Base-by-base conservation (phyloP, 2,888 invertebrate species). In the Microctonus hyperodae region DNA sequence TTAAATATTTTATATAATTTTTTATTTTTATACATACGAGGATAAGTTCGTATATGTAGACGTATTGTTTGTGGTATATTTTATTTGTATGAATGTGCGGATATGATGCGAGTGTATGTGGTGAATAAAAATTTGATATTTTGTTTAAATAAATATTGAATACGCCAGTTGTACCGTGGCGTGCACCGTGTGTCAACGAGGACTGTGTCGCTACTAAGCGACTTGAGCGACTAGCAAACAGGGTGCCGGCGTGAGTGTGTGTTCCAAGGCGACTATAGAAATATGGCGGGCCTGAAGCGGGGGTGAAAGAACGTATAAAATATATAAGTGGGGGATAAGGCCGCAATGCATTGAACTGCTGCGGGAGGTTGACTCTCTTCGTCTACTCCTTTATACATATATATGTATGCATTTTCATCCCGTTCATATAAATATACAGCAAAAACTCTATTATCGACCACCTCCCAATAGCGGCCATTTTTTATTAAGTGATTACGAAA, bases 111-210 rank as follows among this genome's bases (percentile, higher is more conserved):
- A 3, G 20, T 16, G 16, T 44, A 44, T 16, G 5, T 16, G 44
- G 16, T 44, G 44, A 16, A 44, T 44, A 16, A 44, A 44, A 44
- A 44, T 5, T n/a, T 44, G 16, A 6, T 6, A 44, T 9, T 44
- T n/a, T n/a, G n/a, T n/a, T n/a, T n/a, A n/a, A 44, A 7, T 44
- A n/a, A 9, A n/a, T 16, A 44, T 7, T n/a, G 16, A 44, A 44
- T 16, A 44, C 44, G 44, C 16, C 44, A 44, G 16, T 4, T 33
- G n/a, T 20, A 44, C 16, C 44, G 44, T 67, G 69, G 69, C 73
- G 72, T 71, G 72, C 72, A 69, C 71, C 74, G 70, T 71, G 71
- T 64, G 60, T 68, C 68, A 57, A 57, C 65, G 63, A 64, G 64
- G 72, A 69, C 70, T 69, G 70, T 59, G 64, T 61, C 68, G 69